Evolutionary conservation across 2,797 vertebrate genomes (phyloP).

Genomic region (Gymnoscopelus braueri): DNA sequence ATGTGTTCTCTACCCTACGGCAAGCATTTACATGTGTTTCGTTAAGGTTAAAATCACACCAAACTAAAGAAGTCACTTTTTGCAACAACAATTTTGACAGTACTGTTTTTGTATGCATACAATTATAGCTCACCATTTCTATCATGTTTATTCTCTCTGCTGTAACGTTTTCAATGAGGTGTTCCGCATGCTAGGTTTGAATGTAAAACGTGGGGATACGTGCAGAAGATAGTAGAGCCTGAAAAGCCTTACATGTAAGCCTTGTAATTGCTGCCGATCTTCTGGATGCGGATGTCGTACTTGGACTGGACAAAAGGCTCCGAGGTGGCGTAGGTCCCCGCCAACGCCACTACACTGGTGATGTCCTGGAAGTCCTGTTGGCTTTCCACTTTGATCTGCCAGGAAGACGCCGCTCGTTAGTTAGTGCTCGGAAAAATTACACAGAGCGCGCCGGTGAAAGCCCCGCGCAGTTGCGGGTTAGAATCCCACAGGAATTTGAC

Average conservation of each 20-base stretch:
- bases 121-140: no score
- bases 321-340: slow-evolving; percentile 92
- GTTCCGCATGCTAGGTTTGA: no score
- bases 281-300: slow-evolving; percentile 96
- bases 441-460: slow-evolving; percentile 31
- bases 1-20: no score
- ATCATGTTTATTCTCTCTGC: no score
- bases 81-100: no score
- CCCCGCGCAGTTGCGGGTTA: slow-evolving; percentile 11
- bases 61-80: no score
- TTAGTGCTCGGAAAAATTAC: slow-evolving; percentile 35
- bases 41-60: no score
- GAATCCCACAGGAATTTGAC: slow-evolving; percentile 61
- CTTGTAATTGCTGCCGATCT: slow-evolving; percentile 98
- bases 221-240: no score
- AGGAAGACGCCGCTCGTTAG: slow-evolving; percentile 43
- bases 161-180: no score
- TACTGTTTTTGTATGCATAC: no score
- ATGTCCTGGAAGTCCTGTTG: slow-evolving; percentile 95
- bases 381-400: slow-evolving; percentile 95
- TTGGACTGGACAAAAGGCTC: slow-evolving; percentile 96
- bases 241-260: slow-evolving; percentile 88
- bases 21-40: no score
- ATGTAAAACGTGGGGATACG: no score
- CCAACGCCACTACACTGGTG: slow-evolving; percentile 93